Conservation (phyloP, 2,888 invertebrate genomes). For the Tetramorium bicarinatum region DNA sequence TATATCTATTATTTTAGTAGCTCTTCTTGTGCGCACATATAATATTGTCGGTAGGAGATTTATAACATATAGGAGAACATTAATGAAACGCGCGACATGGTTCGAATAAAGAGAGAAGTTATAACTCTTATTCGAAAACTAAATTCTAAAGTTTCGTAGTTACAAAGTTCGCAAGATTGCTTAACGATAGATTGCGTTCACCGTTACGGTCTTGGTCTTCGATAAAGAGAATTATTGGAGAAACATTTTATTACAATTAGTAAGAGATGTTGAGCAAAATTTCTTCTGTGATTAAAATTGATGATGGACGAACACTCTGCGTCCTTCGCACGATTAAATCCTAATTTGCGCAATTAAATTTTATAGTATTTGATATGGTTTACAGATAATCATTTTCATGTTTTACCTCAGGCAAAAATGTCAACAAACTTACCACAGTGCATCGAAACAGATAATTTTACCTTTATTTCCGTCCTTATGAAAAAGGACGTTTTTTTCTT, state of each 20-base stretch:
- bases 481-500: neutral
- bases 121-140: slow-evolving; percentile 60
- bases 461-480: neutral
- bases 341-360: slow-evolving; percentile 33
- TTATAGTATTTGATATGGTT: slow-evolving; percentile 24
- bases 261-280: neutral
- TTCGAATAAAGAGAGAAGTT: slow-evolving; percentile 6
- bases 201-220: neutral
- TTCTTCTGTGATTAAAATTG: neutral
- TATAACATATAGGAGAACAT: neutral
- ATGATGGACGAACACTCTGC: neutral
- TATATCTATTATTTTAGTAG: neutral
- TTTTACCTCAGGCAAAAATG: neutral
- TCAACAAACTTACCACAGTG: neutral
- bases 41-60: neutral
- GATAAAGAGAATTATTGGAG: slow-evolving; percentile 5
- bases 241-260: neutral
- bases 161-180: slow-evolving; percentile 30
- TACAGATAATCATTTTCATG: slow-evolving; percentile 36
- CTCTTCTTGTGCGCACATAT: neutral
- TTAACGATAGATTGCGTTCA: slow-evolving; percentile 16
- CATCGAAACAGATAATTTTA: slow-evolving; percentile 37
- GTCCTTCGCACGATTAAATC: slow-evolving; percentile 22
- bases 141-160: slow-evolving; percentile 57
- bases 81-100: neutral